A percentile compares a stretch with the other conserved stretches of the same genome.
Evolutionary conservation across 2,113 vertebrate species (phyloP).

Genomic region (Microcebus tavaratra): DNA sequence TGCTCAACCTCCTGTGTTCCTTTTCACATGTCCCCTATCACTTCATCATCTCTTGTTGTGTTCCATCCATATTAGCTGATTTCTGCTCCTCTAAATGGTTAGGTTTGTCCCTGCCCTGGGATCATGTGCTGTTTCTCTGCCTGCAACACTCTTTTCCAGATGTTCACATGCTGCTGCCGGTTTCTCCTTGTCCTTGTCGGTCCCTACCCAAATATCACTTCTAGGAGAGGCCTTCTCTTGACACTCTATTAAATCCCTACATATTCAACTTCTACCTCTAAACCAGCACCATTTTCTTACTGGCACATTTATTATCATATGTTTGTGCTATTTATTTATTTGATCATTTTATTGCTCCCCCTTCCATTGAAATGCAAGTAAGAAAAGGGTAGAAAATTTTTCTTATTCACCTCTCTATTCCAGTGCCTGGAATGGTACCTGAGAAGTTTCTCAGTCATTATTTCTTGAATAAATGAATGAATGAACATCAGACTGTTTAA

Average conservation of each 20-base stretch:
- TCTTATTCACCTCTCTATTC: background rate
- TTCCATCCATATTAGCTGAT: background rate
- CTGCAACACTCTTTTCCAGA: background rate
- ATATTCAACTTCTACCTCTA: background rate
- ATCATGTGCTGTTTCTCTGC: background rate
- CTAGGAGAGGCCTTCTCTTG: background rate
- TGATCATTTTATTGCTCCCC: background rate
- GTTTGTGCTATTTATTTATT: background rate
- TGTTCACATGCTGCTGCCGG: background rate
- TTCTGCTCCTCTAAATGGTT: background rate
- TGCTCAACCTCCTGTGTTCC: background rate
- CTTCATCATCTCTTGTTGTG: background rate
- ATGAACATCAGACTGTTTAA: background rate
- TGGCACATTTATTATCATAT: background rate
- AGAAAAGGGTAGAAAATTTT: background rate
- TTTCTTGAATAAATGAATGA: slow-evolving; percentile 33
- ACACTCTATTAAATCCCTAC: background rate
- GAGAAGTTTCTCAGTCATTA: background rate
- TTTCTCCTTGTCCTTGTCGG: background rate
- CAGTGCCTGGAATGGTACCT: background rate
- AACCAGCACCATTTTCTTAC: background rate
- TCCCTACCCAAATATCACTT: background rate
- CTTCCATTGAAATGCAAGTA: background rate
- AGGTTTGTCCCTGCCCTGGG: background rate
- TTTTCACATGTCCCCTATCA: background rate